These are phyloP conservation scores for Cryptoblepharus egeriae DNA, from an alignment of 2,797 vertebrate genomes.

Conservation along the genomic window DNA sequence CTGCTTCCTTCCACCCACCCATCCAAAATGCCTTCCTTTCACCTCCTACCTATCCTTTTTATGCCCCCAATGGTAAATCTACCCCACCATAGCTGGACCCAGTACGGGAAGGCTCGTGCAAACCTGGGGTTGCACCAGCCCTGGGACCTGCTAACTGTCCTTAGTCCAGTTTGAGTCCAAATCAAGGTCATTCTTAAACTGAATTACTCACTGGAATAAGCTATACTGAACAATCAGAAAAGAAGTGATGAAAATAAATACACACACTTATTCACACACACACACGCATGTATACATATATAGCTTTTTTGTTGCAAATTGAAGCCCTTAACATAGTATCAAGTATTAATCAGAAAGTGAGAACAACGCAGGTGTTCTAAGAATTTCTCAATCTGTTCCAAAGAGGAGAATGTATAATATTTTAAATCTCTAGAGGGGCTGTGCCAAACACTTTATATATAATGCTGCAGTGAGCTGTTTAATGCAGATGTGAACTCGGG, in stretches of 20 bases:
- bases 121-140: too few relatives aligned
- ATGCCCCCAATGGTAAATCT: too few relatives aligned
- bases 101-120: too few relatives aligned
- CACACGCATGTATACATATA: neutral
- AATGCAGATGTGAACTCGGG: conserved; percentile 63
- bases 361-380: conserved; percentile 55
- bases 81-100: too few relatives aligned
- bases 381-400: conserved; percentile 56
- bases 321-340: conserved; percentile 40
- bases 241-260: neutral
- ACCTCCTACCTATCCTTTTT: too few relatives aligned
- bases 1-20: too few relatives aligned
- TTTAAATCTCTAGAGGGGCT: conserved; percentile 48
- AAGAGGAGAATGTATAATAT: conserved; percentile 46
- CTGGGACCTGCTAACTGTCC: too few relatives aligned
- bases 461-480: conserved; percentile 48
- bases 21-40: too few relatives aligned
- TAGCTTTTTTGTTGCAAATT: conserved; percentile 46
- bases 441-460: conserved; percentile 61
- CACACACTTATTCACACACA: neutral
- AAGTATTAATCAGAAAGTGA: conserved; percentile 54
- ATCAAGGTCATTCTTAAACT: too few relatives aligned
- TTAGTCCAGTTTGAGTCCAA: too few relatives aligned
- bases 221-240: too few relatives aligned
- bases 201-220: too few relatives aligned